A percentile compares a stretch with the other conserved stretches of the same genome.
phyloP scores from a whole-genome alignment of 1,140 invertebrate genomes.

The Uloborus diversus region DNA sequence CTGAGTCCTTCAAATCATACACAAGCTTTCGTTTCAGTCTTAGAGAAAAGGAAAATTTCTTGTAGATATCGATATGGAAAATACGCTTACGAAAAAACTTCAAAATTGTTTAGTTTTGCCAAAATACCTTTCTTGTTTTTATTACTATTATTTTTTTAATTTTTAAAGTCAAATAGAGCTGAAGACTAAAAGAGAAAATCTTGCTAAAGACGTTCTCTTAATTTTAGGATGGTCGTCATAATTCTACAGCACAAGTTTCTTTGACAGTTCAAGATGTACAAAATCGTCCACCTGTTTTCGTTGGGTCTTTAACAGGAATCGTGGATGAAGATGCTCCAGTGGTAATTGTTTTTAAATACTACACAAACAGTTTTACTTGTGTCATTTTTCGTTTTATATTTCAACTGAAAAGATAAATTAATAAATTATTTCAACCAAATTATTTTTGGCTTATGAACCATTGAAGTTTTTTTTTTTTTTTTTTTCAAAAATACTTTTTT shows the following conservation, averaged over 20 bases:
- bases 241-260: slow-evolving; percentile 76
- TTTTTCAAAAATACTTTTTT: neutral
- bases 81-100: neutral
- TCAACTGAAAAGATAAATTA: too few relatives aligned
- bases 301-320: slow-evolving; percentile 79
- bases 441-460: too few relatives aligned
- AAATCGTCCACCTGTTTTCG: slow-evolving; percentile 74
- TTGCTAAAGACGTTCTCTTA: neutral
- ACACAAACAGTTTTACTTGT: neutral
- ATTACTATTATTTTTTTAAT: neutral
- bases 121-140: neutral
- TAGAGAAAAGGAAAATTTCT: neutral
- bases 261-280: slow-evolving; percentile 77
- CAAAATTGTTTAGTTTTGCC: neutral
- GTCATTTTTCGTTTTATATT: neutral
- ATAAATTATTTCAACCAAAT: neutral
- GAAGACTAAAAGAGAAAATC: neutral
- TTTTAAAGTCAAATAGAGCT: neutral
- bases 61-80: neutral
- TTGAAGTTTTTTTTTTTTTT: too few relatives aligned
- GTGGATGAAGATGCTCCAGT: slow-evolving; percentile 85
- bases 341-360: slow-evolving; percentile 26
- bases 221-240: slow-evolving; percentile 78
- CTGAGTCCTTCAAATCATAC: too few relatives aligned
- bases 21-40: too few relatives aligned